Conservation (phyloP, 1,140 invertebrate genomes). For the Lordiphosa clarofinis region DNA sequence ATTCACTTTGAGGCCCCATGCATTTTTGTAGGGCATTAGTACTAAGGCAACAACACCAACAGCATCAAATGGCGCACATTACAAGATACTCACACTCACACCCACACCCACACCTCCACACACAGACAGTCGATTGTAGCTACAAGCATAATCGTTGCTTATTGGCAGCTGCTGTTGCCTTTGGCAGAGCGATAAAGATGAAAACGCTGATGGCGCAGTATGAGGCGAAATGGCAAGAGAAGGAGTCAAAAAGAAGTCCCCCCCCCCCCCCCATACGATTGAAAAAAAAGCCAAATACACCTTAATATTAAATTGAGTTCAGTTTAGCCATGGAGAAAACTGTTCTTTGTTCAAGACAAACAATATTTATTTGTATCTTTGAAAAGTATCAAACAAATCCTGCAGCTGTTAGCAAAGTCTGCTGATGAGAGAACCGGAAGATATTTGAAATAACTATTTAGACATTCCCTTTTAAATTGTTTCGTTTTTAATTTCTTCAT, state of each 20-base stretch:
- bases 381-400: too few species aligned
- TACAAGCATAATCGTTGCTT: conserved; percentile 74
- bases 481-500: too few species aligned
- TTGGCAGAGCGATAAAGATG: conserved; percentile 49
- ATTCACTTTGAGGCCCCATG: conserved; percentile 35
- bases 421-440: too few species aligned
- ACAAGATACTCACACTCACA: conserved; percentile 23
- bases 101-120: conserved; percentile 11
- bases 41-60: conserved; percentile 31
- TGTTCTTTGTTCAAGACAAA: too few species aligned
- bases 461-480: too few species aligned
- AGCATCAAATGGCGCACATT: conserved; percentile 42
- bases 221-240: conserved; percentile 21
- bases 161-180: conserved; percentile 66
- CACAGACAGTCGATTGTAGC: conserved; percentile 59
- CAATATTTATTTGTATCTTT: too few species aligned
- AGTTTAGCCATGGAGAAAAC: too few species aligned
- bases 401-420: too few species aligned
- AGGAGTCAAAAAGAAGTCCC: background rate
- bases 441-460: too few species aligned
- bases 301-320: too few species aligned
- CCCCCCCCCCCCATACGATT: too few species aligned
- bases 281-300: too few species aligned
- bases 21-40: conserved; percentile 66
- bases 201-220: conserved; percentile 65